Percentiles rank a stretch among this genome's conserved stretches.
Evolutionary conservation across 2,888 invertebrate genomes (phyloP).

Genomic region (Palloptera scutellata): DNA sequence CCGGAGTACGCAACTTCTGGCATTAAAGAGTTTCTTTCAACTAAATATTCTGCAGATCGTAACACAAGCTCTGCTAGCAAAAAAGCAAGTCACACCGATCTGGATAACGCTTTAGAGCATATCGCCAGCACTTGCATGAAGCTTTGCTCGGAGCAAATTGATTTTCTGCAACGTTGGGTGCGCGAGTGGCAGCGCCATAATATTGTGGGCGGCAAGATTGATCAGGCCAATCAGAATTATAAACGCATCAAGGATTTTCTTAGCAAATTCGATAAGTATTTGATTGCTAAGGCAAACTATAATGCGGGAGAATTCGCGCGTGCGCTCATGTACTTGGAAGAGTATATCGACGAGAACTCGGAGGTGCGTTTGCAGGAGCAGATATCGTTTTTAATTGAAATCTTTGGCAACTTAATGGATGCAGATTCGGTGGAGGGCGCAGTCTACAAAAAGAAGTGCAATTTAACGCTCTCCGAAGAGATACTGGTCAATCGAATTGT

Average conservation of each 20-base stretch:
- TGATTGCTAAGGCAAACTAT: conserved; percentile 77
- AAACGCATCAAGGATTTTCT: conserved; percentile 59
- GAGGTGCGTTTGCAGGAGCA: conserved; percentile 67
- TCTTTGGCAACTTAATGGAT: conserved; percentile 89
- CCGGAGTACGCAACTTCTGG: conserved; percentile 39
- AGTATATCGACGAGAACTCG: conserved; percentile 72
- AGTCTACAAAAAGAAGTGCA: conserved; percentile 76
- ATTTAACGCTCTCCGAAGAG: conserved; percentile 82
- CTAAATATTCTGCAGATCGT: conserved; percentile 46
- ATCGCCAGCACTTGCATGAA: conserved; percentile 68
- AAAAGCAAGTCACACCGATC: conserved; percentile 13
- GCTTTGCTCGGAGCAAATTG: conserved; percentile 76
- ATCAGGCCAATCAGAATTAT: conserved; percentile 45
- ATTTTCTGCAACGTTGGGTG: conserved; percentile 80
- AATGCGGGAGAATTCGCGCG: conserved; percentile 78
- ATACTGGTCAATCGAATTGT: conserved; percentile 86
- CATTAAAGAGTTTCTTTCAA: conserved; percentile 51
- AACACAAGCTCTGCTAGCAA: neutral
- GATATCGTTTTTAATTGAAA: conserved; percentile 74
- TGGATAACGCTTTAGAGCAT: conserved; percentile 39
- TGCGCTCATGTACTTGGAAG: conserved; percentile 78
- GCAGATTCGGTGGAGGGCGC: conserved; percentile 89
- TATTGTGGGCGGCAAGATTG: conserved; percentile 59
- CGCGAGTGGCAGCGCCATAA: conserved; percentile 66
- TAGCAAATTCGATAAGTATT: conserved; percentile 69